A percentile compares a stretch with the other conserved stretches of the same genome.
Evolutionary conservation across 2,888 invertebrate species (phyloP).

Genomic region (Cenopis cana): DNA sequence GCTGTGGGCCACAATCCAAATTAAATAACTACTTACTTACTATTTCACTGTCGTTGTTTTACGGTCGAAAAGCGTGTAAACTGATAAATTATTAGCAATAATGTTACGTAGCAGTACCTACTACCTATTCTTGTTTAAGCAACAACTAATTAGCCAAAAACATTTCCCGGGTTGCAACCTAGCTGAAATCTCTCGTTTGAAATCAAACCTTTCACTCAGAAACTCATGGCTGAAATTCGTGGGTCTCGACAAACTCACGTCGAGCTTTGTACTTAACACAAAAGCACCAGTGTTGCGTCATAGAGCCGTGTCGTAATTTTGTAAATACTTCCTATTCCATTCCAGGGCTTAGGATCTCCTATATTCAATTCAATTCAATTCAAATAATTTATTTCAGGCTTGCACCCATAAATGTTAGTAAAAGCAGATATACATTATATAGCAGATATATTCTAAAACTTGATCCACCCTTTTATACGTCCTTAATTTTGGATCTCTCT

Average conservation of each 20-base stretch:
- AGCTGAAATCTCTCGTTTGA: background rate
- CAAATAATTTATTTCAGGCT: too few relatives aligned
- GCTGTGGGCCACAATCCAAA: background rate
- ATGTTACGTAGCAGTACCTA: constrained; percentile 5
- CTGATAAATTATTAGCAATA: constrained; percentile 2
- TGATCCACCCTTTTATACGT: too few relatives aligned
- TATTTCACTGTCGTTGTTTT: background rate
- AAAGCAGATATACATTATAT: too few relatives aligned
- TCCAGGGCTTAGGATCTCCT: background rate
- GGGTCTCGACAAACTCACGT: background rate
- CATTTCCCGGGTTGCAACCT: background rate
- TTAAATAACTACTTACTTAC: background rate
- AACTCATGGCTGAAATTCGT: background rate
- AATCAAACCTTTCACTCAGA: background rate
- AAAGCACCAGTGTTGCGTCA: background rate
- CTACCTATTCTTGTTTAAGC: constrained; percentile 3
- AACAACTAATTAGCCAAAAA: constrained; percentile 15
- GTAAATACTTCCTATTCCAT: background rate
- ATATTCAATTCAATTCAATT: too few relatives aligned
- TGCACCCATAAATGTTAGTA: too few relatives aligned
- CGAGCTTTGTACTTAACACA: background rate
- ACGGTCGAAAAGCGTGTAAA: background rate
- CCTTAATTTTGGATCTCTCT: too few relatives aligned
- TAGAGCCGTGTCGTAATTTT: background rate
- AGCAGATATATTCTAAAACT: background rate